These are phyloP conservation scores for Phalacrocorax brasilianus DNA, from an alignment of 2,113 vertebrate species.

Conservation along the genomic window DNA sequence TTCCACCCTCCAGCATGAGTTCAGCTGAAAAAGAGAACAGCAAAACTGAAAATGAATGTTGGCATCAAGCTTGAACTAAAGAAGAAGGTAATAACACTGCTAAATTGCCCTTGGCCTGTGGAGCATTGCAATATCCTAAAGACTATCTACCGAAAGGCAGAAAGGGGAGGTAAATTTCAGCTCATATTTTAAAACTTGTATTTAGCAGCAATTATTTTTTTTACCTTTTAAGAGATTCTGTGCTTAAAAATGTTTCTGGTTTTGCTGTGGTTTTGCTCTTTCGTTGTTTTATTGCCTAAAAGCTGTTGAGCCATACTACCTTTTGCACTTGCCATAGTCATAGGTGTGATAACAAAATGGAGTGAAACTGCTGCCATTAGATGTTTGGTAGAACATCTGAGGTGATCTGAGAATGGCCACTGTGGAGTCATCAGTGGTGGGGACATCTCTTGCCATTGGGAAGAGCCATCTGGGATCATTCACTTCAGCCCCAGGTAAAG, in stretches of 20 bases:
- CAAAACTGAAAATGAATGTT: background rate
- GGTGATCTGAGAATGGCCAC: background rate
- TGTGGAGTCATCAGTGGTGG: accelerated
- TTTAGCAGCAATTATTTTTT: background rate
- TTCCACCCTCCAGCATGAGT: background rate
- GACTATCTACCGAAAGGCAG: background rate
- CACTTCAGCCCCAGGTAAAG: background rate
- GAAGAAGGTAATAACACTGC: background rate
- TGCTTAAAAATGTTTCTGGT: background rate
- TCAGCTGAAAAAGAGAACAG: background rate
- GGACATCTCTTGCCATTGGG: background rate
- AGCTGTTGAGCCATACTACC: background rate
- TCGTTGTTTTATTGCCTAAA: background rate
- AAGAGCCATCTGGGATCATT: background rate
- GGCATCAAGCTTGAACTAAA: background rate
- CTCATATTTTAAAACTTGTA: background rate
- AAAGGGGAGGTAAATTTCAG: background rate
- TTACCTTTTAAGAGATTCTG: background rate
- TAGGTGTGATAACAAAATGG: background rate
- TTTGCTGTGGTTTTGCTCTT: background rate
- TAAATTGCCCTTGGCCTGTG: background rate
- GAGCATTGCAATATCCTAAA: background rate
- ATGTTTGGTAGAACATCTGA: background rate
- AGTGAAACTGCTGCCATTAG: background rate
- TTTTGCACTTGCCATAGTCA: background rate